phyloP scores from a whole-genome alignment of 2,797 vertebrate species.

The Catamblyrhynchus diadema region DNA sequence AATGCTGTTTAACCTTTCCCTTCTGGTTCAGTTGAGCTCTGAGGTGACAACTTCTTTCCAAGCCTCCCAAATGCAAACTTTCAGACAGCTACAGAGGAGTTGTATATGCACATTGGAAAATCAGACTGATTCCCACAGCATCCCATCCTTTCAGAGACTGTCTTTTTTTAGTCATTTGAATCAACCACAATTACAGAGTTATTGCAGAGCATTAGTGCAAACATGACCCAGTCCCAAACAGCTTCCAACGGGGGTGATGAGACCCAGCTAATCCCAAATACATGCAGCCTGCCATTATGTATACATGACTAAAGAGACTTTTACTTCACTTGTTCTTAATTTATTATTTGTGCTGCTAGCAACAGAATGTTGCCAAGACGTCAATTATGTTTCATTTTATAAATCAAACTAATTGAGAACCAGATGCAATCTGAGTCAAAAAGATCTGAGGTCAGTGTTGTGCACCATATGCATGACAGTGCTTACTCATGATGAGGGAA shows the following conservation, averaged over 20 bases:
- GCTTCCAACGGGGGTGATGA: not conserved
- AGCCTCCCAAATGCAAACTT: not conserved
- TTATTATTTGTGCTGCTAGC: slow-evolving; percentile 66
- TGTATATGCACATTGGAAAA: not conserved
- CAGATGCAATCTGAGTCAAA: slow-evolving; percentile 50
- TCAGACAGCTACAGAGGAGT: not conserved
- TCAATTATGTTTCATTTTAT: slow-evolving; percentile 70
- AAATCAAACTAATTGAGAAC: slow-evolving; percentile 68
- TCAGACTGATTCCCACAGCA: not conserved
- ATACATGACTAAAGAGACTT: slow-evolving; percentile 29
- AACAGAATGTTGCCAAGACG: slow-evolving; percentile 48
- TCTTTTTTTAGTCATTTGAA: not conserved
- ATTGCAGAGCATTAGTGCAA: not conserved
- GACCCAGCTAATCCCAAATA: not conserved
- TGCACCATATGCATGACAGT: not conserved
- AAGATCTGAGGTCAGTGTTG: slow-evolving; percentile 54
- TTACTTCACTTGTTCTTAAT: slow-evolving; percentile 54
- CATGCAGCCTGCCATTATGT: not conserved
- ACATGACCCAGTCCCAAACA: not conserved
- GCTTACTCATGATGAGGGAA: slow-evolving; percentile 10
- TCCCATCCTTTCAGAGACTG: not conserved
- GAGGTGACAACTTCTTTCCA: not conserved
- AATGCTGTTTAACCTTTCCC: not conserved
- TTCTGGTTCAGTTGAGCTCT: not conserved
- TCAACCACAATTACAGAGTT: not conserved